Base-by-base conservation (phyloP, 1,140 invertebrate species). In the Octopus sinensis region DNA sequence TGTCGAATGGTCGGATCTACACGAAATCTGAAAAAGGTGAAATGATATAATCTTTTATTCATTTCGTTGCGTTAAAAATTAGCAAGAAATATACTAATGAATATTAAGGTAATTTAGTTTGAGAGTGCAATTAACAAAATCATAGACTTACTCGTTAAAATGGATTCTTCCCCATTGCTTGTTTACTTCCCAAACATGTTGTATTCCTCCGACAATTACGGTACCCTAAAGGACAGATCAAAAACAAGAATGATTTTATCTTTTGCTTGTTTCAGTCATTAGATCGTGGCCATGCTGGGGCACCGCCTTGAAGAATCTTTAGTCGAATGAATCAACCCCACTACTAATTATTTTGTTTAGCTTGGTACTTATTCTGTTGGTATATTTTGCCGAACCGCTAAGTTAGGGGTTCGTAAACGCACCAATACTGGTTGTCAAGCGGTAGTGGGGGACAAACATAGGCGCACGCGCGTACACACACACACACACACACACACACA, bases 131-230 rank as follows among this genome's bases (percentile, higher is more conserved):
- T n/a, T n/a, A 51, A 7, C 10, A 53, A 17, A 51, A 43, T 10
- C 23, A 56, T 9, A 23, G n/a, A 90, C 90, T 90, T 92, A 94
- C 94, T 94, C 94, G 56, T 93, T 92, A 84, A 95, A 93, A 81
- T 95, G 87, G 9, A 96, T 92, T 84, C 95, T 92, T 6, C 91
- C 91, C 54, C 94, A 93, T 80, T 93, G 87, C 52, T 91, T 73
- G 0, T 95, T 95, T 62, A 94, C 93, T 0, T 90, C 83, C 93
- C 94, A 95, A 52, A 96, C 94, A 83, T 92, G 89, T 0, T 80
- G 83, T 17, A 95, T 83, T 68, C 95, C 93, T 56, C 94, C 94
- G 23, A 92, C 92, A 82, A 93, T 91, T 30, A 93, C 90, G 4
- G 92, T 90, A 3, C 94, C 95, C 87, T 93, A 94, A 54, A 53